Evolutionary conservation across 2,888 invertebrate genomes (phyloP).

Genomic region (Peribatodes rhomboidaria): DNA sequence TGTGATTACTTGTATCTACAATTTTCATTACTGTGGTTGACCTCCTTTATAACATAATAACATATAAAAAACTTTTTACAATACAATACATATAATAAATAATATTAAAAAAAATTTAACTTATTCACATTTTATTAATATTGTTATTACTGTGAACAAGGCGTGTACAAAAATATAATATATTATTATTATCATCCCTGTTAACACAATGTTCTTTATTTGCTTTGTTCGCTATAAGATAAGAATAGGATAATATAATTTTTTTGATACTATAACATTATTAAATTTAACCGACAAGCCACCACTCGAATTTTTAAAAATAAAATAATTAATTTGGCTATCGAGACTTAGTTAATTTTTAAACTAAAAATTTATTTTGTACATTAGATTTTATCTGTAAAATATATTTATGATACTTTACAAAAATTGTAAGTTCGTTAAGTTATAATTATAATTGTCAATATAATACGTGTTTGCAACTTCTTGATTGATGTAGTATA

Average conservation of each 20-base stretch:
- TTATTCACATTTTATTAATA: not conserved
- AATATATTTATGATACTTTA: no score
- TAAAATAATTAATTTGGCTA: no score
- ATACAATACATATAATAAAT: not conserved
- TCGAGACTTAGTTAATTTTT: no score
- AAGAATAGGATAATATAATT: not conserved
- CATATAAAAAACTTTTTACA: conserved; percentile 3
- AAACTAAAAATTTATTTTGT: no score
- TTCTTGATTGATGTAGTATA: no score
- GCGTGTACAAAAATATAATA: not conserved
- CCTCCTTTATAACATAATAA: not conserved
- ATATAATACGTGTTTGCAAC: no score
- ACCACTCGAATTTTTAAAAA: no score
- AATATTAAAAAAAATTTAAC: conserved; percentile 4
- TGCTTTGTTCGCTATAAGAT: conserved; percentile 3
- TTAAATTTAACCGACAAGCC: not conserved
- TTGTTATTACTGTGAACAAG: not conserved
- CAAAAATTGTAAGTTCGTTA: no score
- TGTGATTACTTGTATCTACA: conserved; percentile 10
- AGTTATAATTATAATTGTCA: no score
- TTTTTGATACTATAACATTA: no score
- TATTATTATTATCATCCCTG: not conserved
- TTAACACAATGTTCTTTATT: conserved; percentile 1
- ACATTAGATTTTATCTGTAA: no score
- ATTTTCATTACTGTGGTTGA: conserved; percentile 15